Percentiles rank a stretch among this genome's conserved stretches.
phyloP scores from a whole-genome alignment of 2,797 vertebrate species.

The Malurus leucopterus region DNA sequence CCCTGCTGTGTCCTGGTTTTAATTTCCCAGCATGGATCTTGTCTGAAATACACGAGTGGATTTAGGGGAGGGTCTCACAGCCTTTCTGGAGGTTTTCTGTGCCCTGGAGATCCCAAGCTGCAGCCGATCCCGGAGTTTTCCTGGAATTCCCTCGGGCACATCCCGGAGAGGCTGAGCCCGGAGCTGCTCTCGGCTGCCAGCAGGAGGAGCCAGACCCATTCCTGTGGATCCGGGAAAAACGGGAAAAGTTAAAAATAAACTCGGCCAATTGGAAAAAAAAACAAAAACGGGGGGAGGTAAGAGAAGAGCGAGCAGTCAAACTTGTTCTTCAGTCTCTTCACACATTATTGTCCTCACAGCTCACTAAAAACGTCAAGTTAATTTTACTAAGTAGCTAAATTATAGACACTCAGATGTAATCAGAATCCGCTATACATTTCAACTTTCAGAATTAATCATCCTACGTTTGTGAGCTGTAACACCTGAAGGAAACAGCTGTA shows the following conservation, averaged over 20 bases:
- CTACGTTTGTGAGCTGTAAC: conserved; percentile 6
- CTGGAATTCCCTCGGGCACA: not conserved
- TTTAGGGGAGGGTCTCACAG: not conserved
- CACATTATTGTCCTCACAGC: conserved; percentile 63
- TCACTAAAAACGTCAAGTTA: conserved; percentile 62
- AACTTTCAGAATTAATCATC: conserved; percentile 59
- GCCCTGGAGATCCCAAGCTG: not conserved
- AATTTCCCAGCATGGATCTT: fast-evolving
- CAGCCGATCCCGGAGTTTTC: not conserved
- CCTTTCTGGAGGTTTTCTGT: fast-evolving
- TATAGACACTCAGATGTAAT: conserved; percentile 69
- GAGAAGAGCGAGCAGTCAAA: conserved; percentile 16
- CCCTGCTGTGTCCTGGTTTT: not conserved
- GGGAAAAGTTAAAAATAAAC: conserved; percentile 60
- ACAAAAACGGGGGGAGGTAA: not conserved
- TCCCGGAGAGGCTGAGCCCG: not conserved
- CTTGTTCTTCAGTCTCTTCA: conserved; percentile 39
- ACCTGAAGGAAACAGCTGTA: conserved; percentile 66
- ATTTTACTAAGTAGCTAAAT: conserved; percentile 74
- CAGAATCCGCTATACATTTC: conserved; percentile 58
- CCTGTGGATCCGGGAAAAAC: not conserved
- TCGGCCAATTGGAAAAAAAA: not conserved
- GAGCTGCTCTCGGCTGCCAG: not conserved
- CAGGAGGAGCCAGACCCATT: conserved; percentile 13
- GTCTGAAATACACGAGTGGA: not conserved